These are phyloP conservation scores for Phaethon lepturus DNA, from an alignment of 2,113 vertebrate species.

Conservation along the genomic window DNA sequence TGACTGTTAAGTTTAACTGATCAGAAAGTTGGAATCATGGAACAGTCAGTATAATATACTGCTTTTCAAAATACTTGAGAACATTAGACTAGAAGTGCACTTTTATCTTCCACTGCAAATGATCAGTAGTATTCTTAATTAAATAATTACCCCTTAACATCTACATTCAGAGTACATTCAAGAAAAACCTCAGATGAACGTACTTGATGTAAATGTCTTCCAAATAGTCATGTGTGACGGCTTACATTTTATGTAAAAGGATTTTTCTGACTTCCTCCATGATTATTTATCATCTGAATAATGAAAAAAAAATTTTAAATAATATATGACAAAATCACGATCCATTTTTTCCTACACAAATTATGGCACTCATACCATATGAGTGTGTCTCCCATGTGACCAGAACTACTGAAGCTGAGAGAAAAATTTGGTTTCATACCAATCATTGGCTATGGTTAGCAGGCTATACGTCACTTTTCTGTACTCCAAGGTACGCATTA, in stretches of 20 bases:
- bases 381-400: neutral
- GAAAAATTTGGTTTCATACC: neutral
- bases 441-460: neutral
- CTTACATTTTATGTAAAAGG: neutral
- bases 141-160: neutral
- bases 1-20: neutral
- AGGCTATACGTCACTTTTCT: neutral
- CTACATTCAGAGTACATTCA: neutral
- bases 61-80: neutral
- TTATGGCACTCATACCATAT: neutral
- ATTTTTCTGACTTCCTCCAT: neutral
- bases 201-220: neutral
- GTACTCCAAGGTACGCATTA: neutral
- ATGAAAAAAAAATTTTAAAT: neutral
- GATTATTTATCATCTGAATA: neutral
- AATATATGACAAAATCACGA: neutral
- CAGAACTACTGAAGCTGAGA: neutral
- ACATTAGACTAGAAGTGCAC: neutral
- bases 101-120: constrained; percentile 11
- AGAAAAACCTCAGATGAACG: neutral
- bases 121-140: constrained; percentile 20
- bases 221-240: neutral
- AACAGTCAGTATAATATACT: neutral
- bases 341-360: neutral
- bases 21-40: neutral